Conservation (phyloP, 1,140 invertebrate genomes). For the Heliconius hermathena region DNA sequence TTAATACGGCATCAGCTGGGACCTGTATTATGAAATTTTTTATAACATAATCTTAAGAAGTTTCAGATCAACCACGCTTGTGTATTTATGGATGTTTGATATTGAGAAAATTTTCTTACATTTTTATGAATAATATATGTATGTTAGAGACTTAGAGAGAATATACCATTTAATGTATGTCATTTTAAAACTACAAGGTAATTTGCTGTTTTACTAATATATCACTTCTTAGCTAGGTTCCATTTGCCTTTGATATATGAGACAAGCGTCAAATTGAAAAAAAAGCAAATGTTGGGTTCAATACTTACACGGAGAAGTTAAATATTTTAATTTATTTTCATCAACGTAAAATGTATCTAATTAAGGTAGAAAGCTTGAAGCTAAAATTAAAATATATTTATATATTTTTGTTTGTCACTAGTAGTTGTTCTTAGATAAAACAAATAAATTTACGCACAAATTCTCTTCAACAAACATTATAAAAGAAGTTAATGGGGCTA, state of each 20-base stretch:
- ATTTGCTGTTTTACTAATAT: too few species aligned
- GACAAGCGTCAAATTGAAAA: too few species aligned
- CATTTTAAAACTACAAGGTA: too few species aligned
- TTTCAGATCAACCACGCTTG: conserved; percentile 47
- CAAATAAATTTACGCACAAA: not conserved
- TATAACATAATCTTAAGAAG: conserved; percentile 48
- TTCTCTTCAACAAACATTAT: not conserved
- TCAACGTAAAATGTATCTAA: too few species aligned
- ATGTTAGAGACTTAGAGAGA: not conserved
- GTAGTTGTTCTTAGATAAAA: not conserved
- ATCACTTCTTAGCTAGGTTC: too few species aligned
- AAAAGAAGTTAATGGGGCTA: not conserved
- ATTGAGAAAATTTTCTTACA: not conserved
- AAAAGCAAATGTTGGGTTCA: too few species aligned
- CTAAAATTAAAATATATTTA: too few species aligned
- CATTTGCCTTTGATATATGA: too few species aligned
- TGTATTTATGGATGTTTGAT: conserved; percentile 35
- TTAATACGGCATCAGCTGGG: conserved; percentile 75
- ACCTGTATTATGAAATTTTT: conserved; percentile 68
- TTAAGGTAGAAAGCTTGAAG: too few species aligned
- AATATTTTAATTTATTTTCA: too few species aligned
- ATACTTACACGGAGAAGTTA: too few species aligned
- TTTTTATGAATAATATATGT: not conserved
- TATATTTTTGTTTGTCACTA: too few species aligned
- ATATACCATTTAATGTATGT: not conserved